Evolutionary conservation across 53 echinoderm and acorn worm species (phyloP).

Genomic region (Henricia sp.): DNA sequence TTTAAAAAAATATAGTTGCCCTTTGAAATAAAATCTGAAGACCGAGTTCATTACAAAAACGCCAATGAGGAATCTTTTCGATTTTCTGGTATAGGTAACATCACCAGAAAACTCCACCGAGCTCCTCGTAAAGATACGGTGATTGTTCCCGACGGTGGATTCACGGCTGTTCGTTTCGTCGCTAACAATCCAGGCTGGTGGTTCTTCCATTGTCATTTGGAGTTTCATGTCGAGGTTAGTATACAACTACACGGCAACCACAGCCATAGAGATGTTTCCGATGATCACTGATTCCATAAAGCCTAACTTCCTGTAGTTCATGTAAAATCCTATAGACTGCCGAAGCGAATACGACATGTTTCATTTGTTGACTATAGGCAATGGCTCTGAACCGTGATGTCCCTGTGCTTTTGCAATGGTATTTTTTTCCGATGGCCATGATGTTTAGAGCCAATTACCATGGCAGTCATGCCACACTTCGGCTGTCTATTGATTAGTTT

Average conservation of each 20-base stretch:
- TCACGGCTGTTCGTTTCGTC: conserved; percentile 60
- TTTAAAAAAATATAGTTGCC: too few species aligned
- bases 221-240: conserved; percentile 60
- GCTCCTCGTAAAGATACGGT: conserved; percentile 75
- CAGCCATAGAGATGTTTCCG: not conserved
- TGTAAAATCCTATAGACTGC: not conserved
- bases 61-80: too few species aligned
- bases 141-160: conserved; percentile 65
- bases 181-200: conserved; percentile 90
- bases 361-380: too few species aligned
- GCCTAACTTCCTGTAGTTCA: not conserved
- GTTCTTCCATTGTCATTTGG: conserved; percentile 78
- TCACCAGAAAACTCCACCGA: conserved; percentile 53
- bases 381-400: too few species aligned
- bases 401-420: too few species aligned
- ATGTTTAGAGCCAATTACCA: too few species aligned
- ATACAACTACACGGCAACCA: not conserved
- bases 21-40: too few species aligned
- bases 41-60: too few species aligned
- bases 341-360: too few species aligned
- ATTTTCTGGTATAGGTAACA: conserved; percentile 59
- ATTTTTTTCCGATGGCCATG: too few species aligned
- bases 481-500: too few species aligned
- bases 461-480: too few species aligned
- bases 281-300: not conserved